Conservation (phyloP, 1,140 invertebrate genomes). For the Sitophilus oryzae region DNA sequence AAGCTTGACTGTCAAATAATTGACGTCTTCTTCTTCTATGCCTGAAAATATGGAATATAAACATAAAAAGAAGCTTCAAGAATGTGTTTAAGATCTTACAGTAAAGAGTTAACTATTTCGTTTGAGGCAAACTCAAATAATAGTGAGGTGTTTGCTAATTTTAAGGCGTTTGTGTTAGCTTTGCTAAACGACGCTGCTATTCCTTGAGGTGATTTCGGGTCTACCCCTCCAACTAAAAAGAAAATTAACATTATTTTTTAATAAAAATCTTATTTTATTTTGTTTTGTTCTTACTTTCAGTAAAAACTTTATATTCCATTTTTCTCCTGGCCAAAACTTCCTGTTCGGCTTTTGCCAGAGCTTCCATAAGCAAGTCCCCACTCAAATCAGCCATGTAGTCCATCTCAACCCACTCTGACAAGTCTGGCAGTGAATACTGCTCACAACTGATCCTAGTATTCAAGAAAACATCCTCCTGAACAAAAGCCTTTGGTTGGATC, state of each 20-base stretch:
- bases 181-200: conserved; percentile 83
- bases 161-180: conserved; percentile 73
- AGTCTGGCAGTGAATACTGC: conserved; percentile 59
- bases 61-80: too few species aligned
- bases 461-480: conserved; percentile 80
- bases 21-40: conserved; percentile 61
- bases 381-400: conserved; percentile 47
- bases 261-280: not conserved
- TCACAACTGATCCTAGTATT: conserved; percentile 75
- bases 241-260: not conserved
- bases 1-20: conserved; percentile 61
- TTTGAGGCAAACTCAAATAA: conserved; percentile 81
- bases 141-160: conserved; percentile 78
- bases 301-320: conserved; percentile 72
- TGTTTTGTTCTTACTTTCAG: conserved; percentile 47
- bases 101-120: conserved; percentile 67
- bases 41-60: conserved; percentile 27
- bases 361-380: conserved; percentile 55
- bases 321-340: conserved; percentile 65
- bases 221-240: conserved; percentile 62
- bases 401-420: conserved; percentile 59
- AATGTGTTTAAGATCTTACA: conserved; percentile 40
- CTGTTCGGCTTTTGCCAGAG: conserved; percentile 66
- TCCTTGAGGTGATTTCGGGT: conserved; percentile 76
- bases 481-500: conserved; percentile 78